Evolutionary conservation across 2,888 invertebrate genomes (phyloP), one percentile per base, ranked within the genome.

Genomic region (Dione vanillae): DNA sequence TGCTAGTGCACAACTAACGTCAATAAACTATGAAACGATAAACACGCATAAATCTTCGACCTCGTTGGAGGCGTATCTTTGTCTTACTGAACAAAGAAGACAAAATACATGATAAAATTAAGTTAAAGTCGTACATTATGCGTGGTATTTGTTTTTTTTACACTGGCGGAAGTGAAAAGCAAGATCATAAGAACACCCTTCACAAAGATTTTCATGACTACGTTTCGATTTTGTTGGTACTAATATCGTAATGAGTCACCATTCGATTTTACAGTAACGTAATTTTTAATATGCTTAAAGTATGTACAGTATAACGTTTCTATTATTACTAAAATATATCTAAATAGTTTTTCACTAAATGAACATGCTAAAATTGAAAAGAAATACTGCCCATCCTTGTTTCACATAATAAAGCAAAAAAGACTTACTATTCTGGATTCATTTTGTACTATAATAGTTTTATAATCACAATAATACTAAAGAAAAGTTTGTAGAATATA

Each of bases 381-480:
- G 79, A 82, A 82, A 83, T 84, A 85, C 82, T 79, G 85, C 86
- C 86, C 87, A 88, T 86, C 87, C 88, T 89, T 87, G 84, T 85
- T 86, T 82, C 78, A 79, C 83, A 84, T 81, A 83, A 79, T 79
- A 83, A 80, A 68, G 83, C 69, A 79, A 76, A 78, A 86, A 84
- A 90, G 94, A 95, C 96, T 96, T 93, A 96, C 96, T 96, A 96
- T 95, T 96, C 96, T 83, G 96, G 96, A 95, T 96, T 96, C 96
- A 96, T 96, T 85, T 91, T 92, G 89, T 88, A 92, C 87, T 90
- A 84, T 88, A 85, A 84, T 82, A 84, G 83, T 86, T 81, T 84
- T 85, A 82, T 83, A 81, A 81, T 79, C 80, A 83, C 87, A 86
- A 87, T 84, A 84, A 84, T 84, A 81, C 79, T 83, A 78, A 77